Evolutionary conservation across 53 echinoderm and acorn worm species (phyloP), one percentile per base, ranked within the genome.

Genomic region (Temnopleurus reevesii): DNA sequence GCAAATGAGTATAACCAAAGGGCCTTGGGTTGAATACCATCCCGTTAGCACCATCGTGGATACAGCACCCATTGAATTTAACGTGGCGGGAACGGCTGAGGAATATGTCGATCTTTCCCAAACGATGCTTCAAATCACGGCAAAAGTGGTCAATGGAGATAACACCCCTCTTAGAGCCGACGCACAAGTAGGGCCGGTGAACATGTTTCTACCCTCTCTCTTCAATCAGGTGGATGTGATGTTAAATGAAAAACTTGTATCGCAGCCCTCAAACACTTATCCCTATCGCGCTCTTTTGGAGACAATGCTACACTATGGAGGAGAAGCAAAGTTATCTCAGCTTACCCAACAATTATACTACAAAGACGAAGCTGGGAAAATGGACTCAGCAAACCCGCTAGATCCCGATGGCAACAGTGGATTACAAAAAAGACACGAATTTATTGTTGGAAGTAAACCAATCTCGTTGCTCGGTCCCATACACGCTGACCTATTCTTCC

Each of bases 401-500:
- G 76, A 38, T 5, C 65, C 0, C 8, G 53, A 17, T 7, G 76
- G 10, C 19, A 94, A 94, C 55, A 15, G 4, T 12, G 94, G 92
- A 0, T 47, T 94, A 19, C 85, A 63, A 44, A 94, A 94, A 66
- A 59, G 92, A 44, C 17, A 26, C 25, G 12, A 27, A 5, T 76
- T 92, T 35, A 90, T 49, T 15, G 81, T 55, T 15, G 77, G 47
- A 18, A 92, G 94, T 56, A 80, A 71, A 30, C 55, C 86, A 21
- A 53, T 94, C 24, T 90, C 90, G 8, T 29, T 94, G 87, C 17
- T 90, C 2, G 92, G 92, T 8, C 94, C 91, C 1, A 81, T 92
- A 4, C 89, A 94, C 77, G 83, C 56, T 23, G 92, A 94, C 36
- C 55, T 94, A 5, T 94, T 92, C 81, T 93, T 92, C 43, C 95